Base-by-base conservation (phyloP, 2,888 invertebrate genomes). In the Rhagonycha lutea region DNA sequence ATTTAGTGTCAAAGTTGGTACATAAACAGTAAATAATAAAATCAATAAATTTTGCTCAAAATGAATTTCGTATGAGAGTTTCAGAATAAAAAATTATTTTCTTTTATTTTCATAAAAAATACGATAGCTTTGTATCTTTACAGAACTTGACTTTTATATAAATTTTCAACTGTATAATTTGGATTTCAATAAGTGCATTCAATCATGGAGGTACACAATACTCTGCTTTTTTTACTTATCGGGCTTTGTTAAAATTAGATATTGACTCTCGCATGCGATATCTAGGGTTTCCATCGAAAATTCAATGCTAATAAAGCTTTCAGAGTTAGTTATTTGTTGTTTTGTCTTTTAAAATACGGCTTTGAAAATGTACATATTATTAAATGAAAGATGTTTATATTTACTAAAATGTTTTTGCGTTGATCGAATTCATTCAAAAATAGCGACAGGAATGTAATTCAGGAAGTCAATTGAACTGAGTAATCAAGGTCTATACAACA, bases 1-100 rank as follows among this genome's bases (percentile, higher is more conserved):
- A 74, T 74, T 74, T 70, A 70, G 70, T 28, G 74, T 70, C 74
- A 69, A 74, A 65, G 12, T 63, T 14, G 23, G 47, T 47, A 47
- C 8, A n/a, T 12, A 47, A 47, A 47, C 47, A n/a, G 47, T 47
- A 47, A 47, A 47, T 47, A 47, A 47, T 47, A 5, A 2, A 47
- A 47, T 47, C 47, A 5, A 47, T 47, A 47, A 47, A 7, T 47
- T 47, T 47, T 47, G 47, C n/a, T n/a, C n/a, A 47, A 47, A 47
- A 47, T 47, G n/a, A 47, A 47, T 47, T 47, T 47, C 7, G 47
- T n/a, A 3, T n/a, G 47, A 47, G n/a, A 47, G 47, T 7, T 47
- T n/a, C n/a, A 8, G 2, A 47, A 47, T 47, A 47, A 47, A 47
- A n/a, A 47, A 47, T n/a, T 47, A 47, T 47, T 47, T 47, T 47